These are phyloP conservation scores for Alviniconcha marisindica DNA, from an alignment of 1,140 invertebrate species.

Conservation along the genomic window DNA sequence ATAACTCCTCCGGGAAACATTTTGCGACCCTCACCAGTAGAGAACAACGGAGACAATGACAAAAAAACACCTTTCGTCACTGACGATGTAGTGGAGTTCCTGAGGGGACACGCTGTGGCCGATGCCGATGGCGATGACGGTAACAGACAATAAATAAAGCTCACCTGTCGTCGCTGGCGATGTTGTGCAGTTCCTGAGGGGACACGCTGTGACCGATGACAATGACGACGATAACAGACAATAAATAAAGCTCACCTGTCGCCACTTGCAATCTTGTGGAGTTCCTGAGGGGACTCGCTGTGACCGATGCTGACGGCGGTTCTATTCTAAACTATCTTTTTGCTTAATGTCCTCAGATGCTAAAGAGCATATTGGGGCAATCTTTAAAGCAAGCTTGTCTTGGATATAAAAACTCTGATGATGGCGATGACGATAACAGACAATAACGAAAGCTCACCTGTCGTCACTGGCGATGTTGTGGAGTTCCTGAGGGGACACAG, in stretches of 20 bases:
- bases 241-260: constrained; percentile 33
- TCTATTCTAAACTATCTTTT: no score
- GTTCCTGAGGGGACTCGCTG: constrained; percentile 38
- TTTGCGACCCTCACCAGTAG: no score
- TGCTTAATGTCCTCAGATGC: no score
- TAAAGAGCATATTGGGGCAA: no score
- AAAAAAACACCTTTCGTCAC: constrained; percentile 36
- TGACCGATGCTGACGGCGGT: no score
- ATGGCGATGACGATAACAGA: constrained; percentile 57
- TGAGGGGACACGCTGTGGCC: constrained; percentile 36
- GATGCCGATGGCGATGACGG: constrained; percentile 57
- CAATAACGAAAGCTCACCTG: constrained; percentile 33
- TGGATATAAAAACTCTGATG: no score
- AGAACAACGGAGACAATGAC: no score
- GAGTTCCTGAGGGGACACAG: constrained; percentile 43
- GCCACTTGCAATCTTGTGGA: constrained; percentile 49
- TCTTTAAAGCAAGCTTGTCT: no score
- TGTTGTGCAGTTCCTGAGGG: constrained; percentile 45
- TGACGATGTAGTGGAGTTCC: constrained; percentile 52
- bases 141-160: no score
- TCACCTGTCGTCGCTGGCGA: constrained; percentile 46
- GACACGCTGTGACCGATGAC: constrained; percentile 49
- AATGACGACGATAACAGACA: no score
- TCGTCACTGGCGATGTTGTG: constrained; percentile 48
- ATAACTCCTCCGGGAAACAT: no score